Conservation (phyloP, 2,888 invertebrate species). For the Sminthurides aquaticus region DNA sequence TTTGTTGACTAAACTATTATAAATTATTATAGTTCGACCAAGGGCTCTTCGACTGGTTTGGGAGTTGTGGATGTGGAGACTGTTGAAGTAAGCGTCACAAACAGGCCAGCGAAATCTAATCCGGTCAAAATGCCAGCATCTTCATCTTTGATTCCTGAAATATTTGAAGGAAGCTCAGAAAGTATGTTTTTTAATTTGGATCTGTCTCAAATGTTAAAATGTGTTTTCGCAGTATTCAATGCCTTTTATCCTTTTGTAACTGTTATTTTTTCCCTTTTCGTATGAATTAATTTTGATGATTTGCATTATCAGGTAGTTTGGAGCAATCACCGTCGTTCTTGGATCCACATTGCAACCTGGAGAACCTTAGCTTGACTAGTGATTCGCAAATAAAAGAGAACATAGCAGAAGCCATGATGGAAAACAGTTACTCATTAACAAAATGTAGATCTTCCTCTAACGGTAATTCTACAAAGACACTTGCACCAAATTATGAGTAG, state of each 20-base stretch:
- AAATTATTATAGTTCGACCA: too few relatives aligned
- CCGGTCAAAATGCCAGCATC: constrained; percentile 83
- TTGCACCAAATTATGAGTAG: too few relatives aligned
- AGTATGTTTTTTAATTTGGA: constrained; percentile 57
- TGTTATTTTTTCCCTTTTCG: too few relatives aligned
- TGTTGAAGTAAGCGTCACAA: constrained; percentile 61
- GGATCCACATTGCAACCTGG: constrained; percentile 51
- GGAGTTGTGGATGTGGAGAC: constrained; percentile 52
- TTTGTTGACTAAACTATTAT: too few relatives aligned
- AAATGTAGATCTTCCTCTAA: too few relatives aligned
- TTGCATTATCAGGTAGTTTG: constrained; percentile 86
- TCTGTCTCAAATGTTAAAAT: too few relatives aligned
- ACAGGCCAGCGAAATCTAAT: constrained; percentile 67
- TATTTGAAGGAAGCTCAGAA: constrained; percentile 79
- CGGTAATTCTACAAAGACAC: too few relatives aligned
- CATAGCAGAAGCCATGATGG: constrained; percentile 89
- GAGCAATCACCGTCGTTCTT: constrained; percentile 79
- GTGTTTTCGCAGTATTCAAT: too few relatives aligned
- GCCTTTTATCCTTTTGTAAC: too few relatives aligned
- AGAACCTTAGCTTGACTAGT: constrained; percentile 31
- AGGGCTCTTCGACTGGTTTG: too few relatives aligned
- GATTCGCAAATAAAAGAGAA: constrained; percentile 82
- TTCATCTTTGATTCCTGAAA: constrained; percentile 61
- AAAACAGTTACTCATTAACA: too few relatives aligned
- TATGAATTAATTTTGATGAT: too few relatives aligned